phyloP scores from a whole-genome alignment of 2,113 vertebrate species.

The Chrysemys picta region DNA sequence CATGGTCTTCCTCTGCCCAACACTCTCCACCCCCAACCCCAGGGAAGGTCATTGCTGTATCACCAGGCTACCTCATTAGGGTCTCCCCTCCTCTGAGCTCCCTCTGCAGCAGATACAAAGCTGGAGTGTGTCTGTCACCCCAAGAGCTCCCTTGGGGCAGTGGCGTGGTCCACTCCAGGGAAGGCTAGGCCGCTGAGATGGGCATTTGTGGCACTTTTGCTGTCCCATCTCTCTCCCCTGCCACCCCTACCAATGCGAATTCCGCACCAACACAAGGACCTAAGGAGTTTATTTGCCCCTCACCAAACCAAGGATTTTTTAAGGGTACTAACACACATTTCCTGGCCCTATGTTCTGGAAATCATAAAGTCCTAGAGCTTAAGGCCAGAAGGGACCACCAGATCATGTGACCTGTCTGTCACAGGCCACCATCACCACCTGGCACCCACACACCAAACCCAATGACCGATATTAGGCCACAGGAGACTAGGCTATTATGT shows the following conservation, averaged over 20 bases:
- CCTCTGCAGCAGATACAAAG: not conserved
- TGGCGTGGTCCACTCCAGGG: not conserved
- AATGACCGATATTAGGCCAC: not conserved
- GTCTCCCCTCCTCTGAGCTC: not conserved
- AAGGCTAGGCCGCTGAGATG: not conserved
- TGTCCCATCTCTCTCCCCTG: not conserved
- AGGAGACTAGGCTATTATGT: not conserved
- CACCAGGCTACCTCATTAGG: not conserved
- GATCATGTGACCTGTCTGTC: not conserved
- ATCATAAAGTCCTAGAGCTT: not conserved
- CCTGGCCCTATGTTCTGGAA: slow-evolving; percentile 6
- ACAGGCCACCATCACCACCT: not conserved
- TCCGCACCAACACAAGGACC: fast-evolving
- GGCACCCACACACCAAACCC: not conserved
- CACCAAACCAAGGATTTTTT: not conserved
- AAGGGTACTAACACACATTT: not conserved
- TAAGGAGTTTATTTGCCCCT: not conserved
- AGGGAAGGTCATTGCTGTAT: too few relatives aligned
- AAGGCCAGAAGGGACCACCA: not conserved
- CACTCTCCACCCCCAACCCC: not conserved
- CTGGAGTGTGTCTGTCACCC: not conserved
- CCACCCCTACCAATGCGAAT: not conserved
- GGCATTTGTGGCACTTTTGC: not conserved
- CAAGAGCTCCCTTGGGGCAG: not conserved
- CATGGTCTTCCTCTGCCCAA: not conserved